A percentile compares a stretch with the other conserved stretches of the same genome.
These are phyloP conservation scores for Willisornis vidua DNA, from an alignment of 2,113 vertebrate genomes.

Conservation along the genomic window DNA sequence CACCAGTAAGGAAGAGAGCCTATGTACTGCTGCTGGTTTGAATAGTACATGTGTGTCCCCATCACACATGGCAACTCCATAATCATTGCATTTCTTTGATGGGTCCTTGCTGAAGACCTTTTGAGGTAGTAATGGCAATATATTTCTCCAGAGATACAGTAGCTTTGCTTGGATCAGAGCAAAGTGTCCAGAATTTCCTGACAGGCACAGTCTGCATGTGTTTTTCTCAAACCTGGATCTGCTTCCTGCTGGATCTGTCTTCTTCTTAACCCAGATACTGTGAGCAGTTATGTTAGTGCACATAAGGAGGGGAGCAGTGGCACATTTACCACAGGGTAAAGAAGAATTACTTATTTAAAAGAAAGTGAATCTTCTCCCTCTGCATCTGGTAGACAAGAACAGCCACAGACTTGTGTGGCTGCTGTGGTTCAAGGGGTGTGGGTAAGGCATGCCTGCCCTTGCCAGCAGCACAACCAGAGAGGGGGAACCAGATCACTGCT, in stretches of 20 bases:
- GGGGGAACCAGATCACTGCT: neutral
- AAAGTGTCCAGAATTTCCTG: neutral
- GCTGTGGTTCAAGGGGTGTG: neutral
- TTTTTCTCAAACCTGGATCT: neutral
- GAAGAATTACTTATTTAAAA: neutral
- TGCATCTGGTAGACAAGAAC: neutral
- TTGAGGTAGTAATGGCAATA: neutral
- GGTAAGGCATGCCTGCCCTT: neutral
- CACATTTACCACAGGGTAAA: neutral
- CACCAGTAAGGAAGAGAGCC: neutral
- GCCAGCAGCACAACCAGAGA: rapidly evolving
- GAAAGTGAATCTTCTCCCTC: neutral
- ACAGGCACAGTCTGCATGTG: neutral
- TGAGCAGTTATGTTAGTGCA: neutral
- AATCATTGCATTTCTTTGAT: neutral
- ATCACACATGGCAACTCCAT: neutral
- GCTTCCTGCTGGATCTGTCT: neutral
- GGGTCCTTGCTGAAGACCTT: neutral
- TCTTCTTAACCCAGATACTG: neutral
- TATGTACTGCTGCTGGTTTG: neutral
- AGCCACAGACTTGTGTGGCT: neutral
- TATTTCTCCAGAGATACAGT: neutral
- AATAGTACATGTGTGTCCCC: rapidly evolving
- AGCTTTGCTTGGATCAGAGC: neutral
- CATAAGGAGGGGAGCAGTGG: neutral